Evolutionary conservation across 2,113 vertebrate species (phyloP).

Genomic region (Dicrurus megarhynchus): DNA sequence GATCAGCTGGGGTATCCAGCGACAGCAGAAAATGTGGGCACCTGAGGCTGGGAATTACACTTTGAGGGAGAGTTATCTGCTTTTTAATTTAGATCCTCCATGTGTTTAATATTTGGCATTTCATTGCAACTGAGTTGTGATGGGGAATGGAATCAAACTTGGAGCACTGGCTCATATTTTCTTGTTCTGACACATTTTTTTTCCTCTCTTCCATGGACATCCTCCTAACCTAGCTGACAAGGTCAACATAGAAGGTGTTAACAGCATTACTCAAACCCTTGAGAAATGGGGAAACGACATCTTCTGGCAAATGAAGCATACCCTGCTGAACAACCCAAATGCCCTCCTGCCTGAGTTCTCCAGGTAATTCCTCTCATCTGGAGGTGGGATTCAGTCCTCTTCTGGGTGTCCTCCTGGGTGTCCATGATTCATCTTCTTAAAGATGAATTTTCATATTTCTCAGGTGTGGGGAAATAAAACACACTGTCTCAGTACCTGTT

Average conservation of each 20-base stretch:
- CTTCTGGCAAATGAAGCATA: slow-evolving; percentile 70
- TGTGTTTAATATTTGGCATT: background rate
- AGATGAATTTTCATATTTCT: background rate
- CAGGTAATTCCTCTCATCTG: slow-evolving; percentile 53
- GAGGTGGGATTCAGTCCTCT: background rate
- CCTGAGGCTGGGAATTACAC: background rate
- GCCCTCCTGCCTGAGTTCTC: slow-evolving; percentile 66
- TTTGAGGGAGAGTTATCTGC: background rate
- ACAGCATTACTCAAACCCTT: slow-evolving; percentile 66
- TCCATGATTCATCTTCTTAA: background rate
- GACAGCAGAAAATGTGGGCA: background rate
- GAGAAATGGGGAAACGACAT: slow-evolving; percentile 72
- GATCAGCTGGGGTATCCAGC: background rate
- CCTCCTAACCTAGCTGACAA: slow-evolving; percentile 57
- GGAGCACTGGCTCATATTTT: background rate
- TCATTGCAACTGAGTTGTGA: background rate
- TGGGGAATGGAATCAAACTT: background rate
- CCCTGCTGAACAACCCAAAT: slow-evolving; percentile 60
- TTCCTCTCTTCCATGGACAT: background rate
- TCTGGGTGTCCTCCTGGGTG: background rate
- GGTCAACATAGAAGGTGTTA: slow-evolving; percentile 64
- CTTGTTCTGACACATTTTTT: background rate
- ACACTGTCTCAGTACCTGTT: background rate
- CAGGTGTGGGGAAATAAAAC: background rate
- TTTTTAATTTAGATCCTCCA: background rate